A percentile compares a stretch with the other conserved stretches of the same genome.
Evolutionary conservation across 2,113 vertebrate species (phyloP).

Genomic region (Myocastor coypus): DNA sequence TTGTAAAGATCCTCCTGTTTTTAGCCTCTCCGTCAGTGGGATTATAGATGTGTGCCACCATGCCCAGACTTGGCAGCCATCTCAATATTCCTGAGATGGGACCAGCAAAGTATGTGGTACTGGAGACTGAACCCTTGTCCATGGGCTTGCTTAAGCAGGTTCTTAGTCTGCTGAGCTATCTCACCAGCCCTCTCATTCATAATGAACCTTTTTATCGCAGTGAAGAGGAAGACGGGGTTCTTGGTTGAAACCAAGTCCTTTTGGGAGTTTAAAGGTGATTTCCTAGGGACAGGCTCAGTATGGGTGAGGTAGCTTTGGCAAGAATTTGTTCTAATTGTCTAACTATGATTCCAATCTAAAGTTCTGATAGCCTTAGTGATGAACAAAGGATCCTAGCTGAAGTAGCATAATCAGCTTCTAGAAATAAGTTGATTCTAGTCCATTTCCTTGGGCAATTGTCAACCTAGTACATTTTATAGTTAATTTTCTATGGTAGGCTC

Average conservation of each 20-base stretch:
- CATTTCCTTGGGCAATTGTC: conserved; percentile 28
- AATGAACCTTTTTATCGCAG: background rate
- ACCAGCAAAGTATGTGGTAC: too few relatives aligned
- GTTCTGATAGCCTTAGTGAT: conserved; percentile 35
- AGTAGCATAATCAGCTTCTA: conserved; percentile 37
- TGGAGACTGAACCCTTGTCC: too few relatives aligned
- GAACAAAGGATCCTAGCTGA: conserved; percentile 5
- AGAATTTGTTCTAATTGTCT: conserved; percentile 32
- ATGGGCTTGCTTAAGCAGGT: too few relatives aligned
- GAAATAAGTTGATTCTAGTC: conserved; percentile 26
- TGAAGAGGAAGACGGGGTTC: background rate
- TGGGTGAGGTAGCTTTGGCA: conserved; percentile 13
- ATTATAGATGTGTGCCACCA: too few relatives aligned
- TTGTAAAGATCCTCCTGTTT: too few relatives aligned
- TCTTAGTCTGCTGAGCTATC: too few relatives aligned
- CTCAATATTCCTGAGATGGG: too few relatives aligned
- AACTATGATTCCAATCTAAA: conserved; percentile 22
- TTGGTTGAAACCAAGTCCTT: background rate
- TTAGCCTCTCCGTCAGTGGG: too few relatives aligned
- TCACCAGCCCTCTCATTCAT: too few relatives aligned
- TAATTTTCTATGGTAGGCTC: background rate
- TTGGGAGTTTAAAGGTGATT: background rate
- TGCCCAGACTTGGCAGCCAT: too few relatives aligned
- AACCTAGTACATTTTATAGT: background rate
- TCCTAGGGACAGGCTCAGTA: background rate